phyloP scores from a whole-genome alignment of 2,797 vertebrate genomes.

The Epinephelus awoara region DNA sequence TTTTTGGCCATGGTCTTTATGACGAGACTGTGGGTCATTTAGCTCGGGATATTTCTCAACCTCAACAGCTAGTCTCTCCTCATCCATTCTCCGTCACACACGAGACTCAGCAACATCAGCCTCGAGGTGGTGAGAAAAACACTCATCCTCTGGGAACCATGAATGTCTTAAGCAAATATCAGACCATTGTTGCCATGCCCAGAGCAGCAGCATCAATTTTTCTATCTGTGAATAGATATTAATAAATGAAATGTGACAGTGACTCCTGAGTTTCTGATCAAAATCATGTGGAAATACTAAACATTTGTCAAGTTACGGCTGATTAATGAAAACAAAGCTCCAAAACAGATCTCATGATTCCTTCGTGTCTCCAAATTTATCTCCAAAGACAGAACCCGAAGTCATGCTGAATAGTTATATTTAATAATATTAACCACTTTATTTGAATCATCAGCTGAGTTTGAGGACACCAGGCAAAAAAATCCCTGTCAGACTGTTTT shows the following conservation, averaged over 20 bases:
- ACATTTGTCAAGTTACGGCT: neutral
- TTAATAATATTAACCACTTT: constrained; percentile 9
- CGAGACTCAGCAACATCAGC: neutral
- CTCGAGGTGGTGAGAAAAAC: neutral
- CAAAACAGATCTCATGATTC: constrained; percentile 22
- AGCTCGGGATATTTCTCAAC: too few species aligned
- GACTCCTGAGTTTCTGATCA: neutral
- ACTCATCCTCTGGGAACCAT: neutral
- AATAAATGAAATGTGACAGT: neutral
- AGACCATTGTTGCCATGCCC: neutral
- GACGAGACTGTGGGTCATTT: too few species aligned
- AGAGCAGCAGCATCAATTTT: neutral
- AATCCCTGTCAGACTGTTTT: neutral
- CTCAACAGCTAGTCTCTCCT: too few species aligned
- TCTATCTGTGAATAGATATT: neutral
- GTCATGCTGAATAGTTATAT: neutral
- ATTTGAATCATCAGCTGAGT: neutral
- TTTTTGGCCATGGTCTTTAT: too few species aligned
- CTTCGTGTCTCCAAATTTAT: neutral
- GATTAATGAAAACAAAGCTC: constrained; percentile 6
- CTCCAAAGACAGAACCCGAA: neutral
- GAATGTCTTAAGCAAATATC: neutral
- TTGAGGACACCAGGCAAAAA: neutral
- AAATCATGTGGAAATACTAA: constrained; percentile 1
- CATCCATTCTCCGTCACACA: too few species aligned